These are phyloP conservation scores for Aegotheles bennettii DNA, from an alignment of 2,113 vertebrate genomes.

Conservation along the genomic window DNA sequence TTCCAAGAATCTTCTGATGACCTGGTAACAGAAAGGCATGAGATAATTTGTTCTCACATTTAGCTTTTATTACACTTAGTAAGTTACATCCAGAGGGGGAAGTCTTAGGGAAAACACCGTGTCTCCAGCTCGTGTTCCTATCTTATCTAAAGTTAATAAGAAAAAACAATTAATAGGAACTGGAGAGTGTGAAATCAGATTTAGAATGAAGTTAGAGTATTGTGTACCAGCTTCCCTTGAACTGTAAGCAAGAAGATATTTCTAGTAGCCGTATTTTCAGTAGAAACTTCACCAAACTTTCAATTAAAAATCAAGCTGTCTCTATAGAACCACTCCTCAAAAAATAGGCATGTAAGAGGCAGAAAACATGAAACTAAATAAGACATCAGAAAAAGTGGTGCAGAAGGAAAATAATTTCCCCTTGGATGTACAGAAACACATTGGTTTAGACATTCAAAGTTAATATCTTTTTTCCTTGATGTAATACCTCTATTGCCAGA, in stretches of 20 bases:
- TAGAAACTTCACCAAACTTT: background rate
- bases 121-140: background rate
- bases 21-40: background rate
- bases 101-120: background rate
- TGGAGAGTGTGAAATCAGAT: background rate
- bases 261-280: background rate
- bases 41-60: background rate
- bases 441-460: background rate
- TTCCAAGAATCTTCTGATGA: background rate
- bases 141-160: constrained; percentile 9
- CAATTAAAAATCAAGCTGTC: background rate
- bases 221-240: background rate
- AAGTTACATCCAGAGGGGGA: constrained; percentile 11
- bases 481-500: background rate
- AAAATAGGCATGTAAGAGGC: background rate
- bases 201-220: background rate
- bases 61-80: constrained; percentile 8
- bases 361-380: background rate
- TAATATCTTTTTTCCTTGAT: background rate
- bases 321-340: background rate
- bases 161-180: constrained; percentile 10
- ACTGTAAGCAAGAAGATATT: background rate
- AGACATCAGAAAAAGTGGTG: background rate
- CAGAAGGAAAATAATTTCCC: background rate
- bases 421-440: background rate